Evolutionary conservation across 2,113 vertebrate species (phyloP).

Genomic region (Tachysurus fulvidraco): DNA sequence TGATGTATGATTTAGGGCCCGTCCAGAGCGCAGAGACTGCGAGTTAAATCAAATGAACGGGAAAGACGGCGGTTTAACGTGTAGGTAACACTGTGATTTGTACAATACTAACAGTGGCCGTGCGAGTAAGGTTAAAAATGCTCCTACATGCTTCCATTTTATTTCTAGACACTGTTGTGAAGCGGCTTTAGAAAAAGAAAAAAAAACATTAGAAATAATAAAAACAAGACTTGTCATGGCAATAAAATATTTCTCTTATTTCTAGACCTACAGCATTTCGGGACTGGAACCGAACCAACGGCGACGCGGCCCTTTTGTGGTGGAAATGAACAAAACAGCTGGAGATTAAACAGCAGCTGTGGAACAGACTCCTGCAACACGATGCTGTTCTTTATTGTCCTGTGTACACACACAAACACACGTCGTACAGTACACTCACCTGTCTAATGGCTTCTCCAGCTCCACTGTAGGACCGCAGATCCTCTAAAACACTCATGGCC

Average conservation of each 20-base stretch:
- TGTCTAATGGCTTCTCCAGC: conserved; percentile 96
- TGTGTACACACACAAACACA: not conserved
- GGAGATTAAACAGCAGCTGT: not conserved
- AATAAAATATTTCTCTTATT: not conserved
- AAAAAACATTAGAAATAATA: too few relatives aligned
- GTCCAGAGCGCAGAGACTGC: not conserved
- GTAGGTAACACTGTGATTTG: not conserved
- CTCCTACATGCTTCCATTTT: too few relatives aligned
- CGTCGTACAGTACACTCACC: conserved; percentile 66
- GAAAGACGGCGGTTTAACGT: not conserved
- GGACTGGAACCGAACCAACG: not conserved
- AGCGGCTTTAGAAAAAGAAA: too few relatives aligned
- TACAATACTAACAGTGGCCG: too few relatives aligned
- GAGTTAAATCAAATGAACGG: not conserved
- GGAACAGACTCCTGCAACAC: not conserved
- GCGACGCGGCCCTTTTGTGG: not conserved
- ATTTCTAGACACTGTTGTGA: too few relatives aligned
- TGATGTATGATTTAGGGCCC: not conserved
- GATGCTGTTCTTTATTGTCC: not conserved
- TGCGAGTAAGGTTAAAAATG: too few relatives aligned
- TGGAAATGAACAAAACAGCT: not conserved
- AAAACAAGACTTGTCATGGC: not conserved
- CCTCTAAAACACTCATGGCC: conserved; percentile 88
- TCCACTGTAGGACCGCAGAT: conserved; percentile 92
- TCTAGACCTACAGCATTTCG: not conserved